phyloP scores from a whole-genome alignment of 2,797 vertebrate species.

The Chelon auratus region DNA sequence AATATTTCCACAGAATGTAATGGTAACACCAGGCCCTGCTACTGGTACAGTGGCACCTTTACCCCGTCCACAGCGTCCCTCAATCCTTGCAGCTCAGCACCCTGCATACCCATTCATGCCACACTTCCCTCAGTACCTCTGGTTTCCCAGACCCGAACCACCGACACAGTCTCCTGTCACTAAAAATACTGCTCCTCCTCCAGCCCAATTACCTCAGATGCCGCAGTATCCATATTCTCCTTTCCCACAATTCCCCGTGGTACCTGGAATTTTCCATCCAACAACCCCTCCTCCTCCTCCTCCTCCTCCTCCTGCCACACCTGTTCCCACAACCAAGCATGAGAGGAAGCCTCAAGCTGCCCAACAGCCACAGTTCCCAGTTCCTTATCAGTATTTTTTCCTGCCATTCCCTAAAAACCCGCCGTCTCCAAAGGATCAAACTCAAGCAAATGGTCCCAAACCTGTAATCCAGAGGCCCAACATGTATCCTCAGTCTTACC shows the following conservation, averaged over 20 bases:
- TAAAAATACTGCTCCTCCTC: constrained; percentile 9
- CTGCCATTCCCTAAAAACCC: constrained; percentile 13
- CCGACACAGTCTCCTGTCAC: neutral
- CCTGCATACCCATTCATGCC: constrained; percentile 19
- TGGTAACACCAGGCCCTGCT: neutral
- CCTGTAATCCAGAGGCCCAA: neutral
- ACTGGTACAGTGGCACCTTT: neutral
- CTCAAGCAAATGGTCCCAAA: constrained; percentile 11
- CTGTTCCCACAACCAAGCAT: constrained; percentile 1
- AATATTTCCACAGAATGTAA: constrained; percentile 22
- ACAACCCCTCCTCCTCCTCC: constrained; percentile 8
- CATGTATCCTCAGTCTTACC: constrained; percentile 20
- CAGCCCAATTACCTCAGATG: neutral
- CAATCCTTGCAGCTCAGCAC: constrained; percentile 4
- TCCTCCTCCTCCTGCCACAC: constrained; percentile 20
- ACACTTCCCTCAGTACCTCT: constrained; percentile 21
- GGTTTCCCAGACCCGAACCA: constrained; percentile 19
- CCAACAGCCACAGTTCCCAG: constrained; percentile 24
- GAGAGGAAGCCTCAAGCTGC: constrained; percentile 14
- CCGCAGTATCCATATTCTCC: constrained; percentile 9
- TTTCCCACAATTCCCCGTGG: constrained; percentile 35
- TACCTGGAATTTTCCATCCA: constrained; percentile 29
- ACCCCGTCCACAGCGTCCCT: constrained; percentile 4
- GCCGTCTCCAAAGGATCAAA: neutral
- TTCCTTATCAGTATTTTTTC: constrained; percentile 22